These are phyloP conservation scores for Distichodus sexfasciatus DNA, from an alignment of 2,797 vertebrate species.

Conservation along the genomic window DNA sequence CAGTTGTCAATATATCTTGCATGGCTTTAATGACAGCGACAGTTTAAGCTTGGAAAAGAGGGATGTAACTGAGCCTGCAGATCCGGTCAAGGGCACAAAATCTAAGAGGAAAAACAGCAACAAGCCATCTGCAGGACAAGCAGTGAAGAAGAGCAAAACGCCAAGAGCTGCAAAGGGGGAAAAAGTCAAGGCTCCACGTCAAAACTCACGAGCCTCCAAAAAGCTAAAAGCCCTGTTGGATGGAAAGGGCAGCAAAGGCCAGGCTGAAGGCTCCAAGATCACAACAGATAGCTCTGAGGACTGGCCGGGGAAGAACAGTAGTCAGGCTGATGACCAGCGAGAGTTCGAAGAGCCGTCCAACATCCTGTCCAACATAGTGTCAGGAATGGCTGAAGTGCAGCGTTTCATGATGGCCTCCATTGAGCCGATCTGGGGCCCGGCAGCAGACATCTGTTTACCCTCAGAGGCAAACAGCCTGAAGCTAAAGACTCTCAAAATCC, in stretches of 20 bases:
- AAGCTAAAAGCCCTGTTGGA: slow-evolving; percentile 87
- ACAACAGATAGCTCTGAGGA: slow-evolving; percentile 75
- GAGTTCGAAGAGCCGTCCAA: slow-evolving; percentile 99
- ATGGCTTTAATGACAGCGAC: slow-evolving; percentile 92
- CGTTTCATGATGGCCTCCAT: slow-evolving; percentile 99
- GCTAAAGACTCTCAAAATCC: slow-evolving; percentile 98
- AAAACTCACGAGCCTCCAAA: slow-evolving; percentile 87
- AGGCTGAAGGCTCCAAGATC: slow-evolving; percentile 65
- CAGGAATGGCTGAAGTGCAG: slow-evolving; percentile 98
- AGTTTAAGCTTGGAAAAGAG: slow-evolving; percentile 84
- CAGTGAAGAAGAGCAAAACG: slow-evolving; percentile 86
- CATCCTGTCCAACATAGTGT: slow-evolving; percentile 98
- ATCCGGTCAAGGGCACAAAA: slow-evolving; percentile 86
- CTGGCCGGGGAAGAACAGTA: slow-evolving; percentile 82
- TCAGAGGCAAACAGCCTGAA: slow-evolving; percentile 96
- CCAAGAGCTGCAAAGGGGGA: slow-evolving; percentile 90
- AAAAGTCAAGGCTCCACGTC: slow-evolving; percentile 87
- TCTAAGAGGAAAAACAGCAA: slow-evolving; percentile 91
- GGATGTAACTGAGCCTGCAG: slow-evolving; percentile 74
- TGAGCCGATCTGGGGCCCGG: slow-evolving; percentile 93
- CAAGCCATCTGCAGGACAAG: slow-evolving; percentile 84
- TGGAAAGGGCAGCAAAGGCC: slow-evolving; percentile 83
- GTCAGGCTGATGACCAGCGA: slow-evolving; percentile 90
- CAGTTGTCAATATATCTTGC: slow-evolving; percentile 89
- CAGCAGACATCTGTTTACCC: slow-evolving; percentile 86